Conservation (phyloP, 23 tunicate species). For the Trididemnum clinides region DNA sequence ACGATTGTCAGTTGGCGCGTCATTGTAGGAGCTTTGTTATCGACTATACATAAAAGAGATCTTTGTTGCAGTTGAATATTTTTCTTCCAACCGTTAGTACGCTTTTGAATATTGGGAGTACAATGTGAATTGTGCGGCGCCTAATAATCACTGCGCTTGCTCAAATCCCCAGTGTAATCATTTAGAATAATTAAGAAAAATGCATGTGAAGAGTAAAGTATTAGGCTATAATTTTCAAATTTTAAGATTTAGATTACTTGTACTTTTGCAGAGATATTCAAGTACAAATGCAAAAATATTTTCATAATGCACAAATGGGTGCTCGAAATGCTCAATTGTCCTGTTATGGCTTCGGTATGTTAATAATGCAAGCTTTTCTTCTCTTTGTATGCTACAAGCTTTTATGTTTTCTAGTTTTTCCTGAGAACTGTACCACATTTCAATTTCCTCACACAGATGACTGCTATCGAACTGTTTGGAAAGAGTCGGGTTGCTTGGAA, state of each 20-base stretch:
- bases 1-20: no score
- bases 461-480: background rate
- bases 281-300: background rate
- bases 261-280: background rate
- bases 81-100: no score
- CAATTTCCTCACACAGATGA: background rate
- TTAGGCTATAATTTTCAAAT: background rate
- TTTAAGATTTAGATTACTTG: background rate
- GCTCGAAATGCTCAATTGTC: background rate
- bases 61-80: no score
- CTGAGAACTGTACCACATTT: background rate
- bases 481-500: background rate
- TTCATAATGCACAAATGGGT: background rate
- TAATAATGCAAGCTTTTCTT: no score
- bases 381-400: background rate
- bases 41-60: no score
- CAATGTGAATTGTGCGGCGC: no score
- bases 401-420: background rate
- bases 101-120: no score
- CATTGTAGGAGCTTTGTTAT: no score
- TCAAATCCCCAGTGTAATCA: no score
- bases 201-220: background rate
- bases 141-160: no score
- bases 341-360: background rate
- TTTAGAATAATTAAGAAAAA: no score